Evolutionary conservation across 2,113 vertebrate genomes (phyloP).

Genomic region (Aix galericulata): DNA sequence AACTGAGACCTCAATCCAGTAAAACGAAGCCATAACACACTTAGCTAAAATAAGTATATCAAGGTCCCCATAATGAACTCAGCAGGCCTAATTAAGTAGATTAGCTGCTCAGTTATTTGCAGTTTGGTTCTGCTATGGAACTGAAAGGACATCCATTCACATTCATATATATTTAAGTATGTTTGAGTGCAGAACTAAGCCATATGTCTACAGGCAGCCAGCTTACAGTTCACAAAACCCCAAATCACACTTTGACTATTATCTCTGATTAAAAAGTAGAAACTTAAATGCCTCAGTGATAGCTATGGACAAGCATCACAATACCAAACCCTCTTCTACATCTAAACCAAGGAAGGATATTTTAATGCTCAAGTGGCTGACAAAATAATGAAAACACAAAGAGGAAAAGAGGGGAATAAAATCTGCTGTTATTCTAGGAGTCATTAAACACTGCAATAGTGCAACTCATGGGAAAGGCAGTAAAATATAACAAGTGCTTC

Average conservation of each 20-base stretch:
- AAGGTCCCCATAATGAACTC: not conserved
- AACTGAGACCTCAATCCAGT: not conserved
- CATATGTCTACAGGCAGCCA: not conserved
- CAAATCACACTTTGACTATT: not conserved
- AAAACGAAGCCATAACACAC: not conserved
- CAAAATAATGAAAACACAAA: not conserved
- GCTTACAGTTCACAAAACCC: not conserved
- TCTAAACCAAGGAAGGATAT: not conserved
- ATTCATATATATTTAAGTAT: not conserved
- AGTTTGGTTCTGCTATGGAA: not conserved
- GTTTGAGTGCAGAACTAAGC: not conserved
- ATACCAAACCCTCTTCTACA: conserved; percentile 3
- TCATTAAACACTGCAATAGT: not conserved
- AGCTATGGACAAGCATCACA: conserved; percentile 2
- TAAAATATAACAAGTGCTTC: conserved; percentile 31
- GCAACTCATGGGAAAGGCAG: not conserved
- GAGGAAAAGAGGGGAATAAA: not conserved
- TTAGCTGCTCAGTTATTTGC: not conserved
- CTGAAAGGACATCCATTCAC: not conserved
- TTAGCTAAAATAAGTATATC: not conserved
- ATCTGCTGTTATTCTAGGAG: not conserved
- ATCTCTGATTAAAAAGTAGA: conserved; percentile 24
- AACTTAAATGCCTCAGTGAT: conserved; percentile 24
- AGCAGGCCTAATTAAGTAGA: not conserved
- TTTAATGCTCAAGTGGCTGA: conserved; percentile 11